These are phyloP conservation scores for Erebia epiphron DNA, from an alignment of 2,888 invertebrate species.

Conservation along the genomic window DNA sequence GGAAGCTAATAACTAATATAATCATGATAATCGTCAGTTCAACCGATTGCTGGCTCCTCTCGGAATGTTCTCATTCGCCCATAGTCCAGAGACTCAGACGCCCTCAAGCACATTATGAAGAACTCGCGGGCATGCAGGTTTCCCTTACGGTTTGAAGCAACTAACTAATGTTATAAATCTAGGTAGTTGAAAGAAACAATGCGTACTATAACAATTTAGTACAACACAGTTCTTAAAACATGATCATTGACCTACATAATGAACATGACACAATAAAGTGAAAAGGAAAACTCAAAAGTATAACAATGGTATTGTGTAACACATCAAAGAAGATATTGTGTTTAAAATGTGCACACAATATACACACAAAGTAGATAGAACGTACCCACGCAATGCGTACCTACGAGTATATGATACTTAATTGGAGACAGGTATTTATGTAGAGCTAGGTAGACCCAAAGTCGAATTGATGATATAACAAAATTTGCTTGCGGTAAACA, in stretches of 20 bases:
- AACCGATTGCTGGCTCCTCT: too few relatives aligned
- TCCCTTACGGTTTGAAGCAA: too few relatives aligned
- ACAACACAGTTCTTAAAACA: neutral
- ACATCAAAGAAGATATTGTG: neutral
- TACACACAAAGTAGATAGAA: neutral
- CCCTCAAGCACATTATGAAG: too few relatives aligned
- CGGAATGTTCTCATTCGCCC: too few relatives aligned
- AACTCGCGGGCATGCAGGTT: too few relatives aligned
- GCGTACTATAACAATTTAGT: too few relatives aligned
- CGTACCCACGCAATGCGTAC: neutral
- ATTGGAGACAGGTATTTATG: too few relatives aligned
- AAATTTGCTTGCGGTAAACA: neutral
- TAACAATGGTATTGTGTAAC: slow-evolving; percentile 6
- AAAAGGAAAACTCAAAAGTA: neutral
- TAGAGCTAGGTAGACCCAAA: neutral
- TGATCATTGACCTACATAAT: slow-evolving; percentile 1
- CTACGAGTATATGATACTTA: neutral
- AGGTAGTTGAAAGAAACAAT: too few relatives aligned
- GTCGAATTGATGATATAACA: neutral
- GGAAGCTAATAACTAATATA: too few relatives aligned
- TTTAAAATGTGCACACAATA: slow-evolving; percentile 11
- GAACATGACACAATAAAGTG: slow-evolving; percentile 1
- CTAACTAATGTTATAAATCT: too few relatives aligned
- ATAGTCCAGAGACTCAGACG: too few relatives aligned
- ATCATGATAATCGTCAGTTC: too few relatives aligned